A percentile compares a stretch with the other conserved stretches of the same genome.
These are phyloP conservation scores for Polymixis flavicincta DNA, from an alignment of 2,888 invertebrate species.

Conservation along the genomic window DNA sequence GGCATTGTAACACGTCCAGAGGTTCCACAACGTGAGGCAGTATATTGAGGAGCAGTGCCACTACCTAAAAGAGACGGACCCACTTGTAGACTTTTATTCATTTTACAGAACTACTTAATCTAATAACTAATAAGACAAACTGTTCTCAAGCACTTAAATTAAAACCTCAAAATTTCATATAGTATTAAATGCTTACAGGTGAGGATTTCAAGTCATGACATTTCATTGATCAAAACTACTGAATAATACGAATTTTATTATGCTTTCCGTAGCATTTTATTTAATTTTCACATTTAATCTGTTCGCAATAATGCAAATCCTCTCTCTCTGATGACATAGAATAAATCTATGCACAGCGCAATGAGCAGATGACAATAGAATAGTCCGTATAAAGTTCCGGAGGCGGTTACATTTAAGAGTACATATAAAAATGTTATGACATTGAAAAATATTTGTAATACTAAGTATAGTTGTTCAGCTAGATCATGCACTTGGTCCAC, in stretches of 20 bases:
- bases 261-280: slow-evolving; percentile 73
- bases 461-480: slow-evolving; percentile 84
- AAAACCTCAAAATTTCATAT: not conserved
- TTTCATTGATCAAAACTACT: slow-evolving; percentile 59
- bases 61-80: slow-evolving; percentile 85
- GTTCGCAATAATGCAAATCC: slow-evolving; percentile 72
- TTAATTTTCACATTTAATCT: slow-evolving; percentile 64
- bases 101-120: slow-evolving; percentile 30
- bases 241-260: slow-evolving; percentile 76
- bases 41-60: slow-evolving; percentile 86
- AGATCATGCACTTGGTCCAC: slow-evolving; percentile 87
- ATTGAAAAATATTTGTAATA: slow-evolving; percentile 75
- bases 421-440: slow-evolving; percentile 71
- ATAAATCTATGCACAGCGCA: slow-evolving; percentile 81
- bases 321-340: slow-evolving; percentile 80
- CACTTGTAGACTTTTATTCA: slow-evolving; percentile 65
- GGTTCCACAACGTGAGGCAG: slow-evolving; percentile 85
- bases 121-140: slow-evolving; percentile 20
- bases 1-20: slow-evolving; percentile 79
- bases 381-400: slow-evolving; percentile 78
- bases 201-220: slow-evolving; percentile 19
- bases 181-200: not conserved
- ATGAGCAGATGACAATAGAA: slow-evolving; percentile 82
- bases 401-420: slow-evolving; percentile 62
- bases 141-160: not conserved